phyloP scores from a whole-genome alignment of 2,888 invertebrate genomes.

The Tuta absoluta region DNA sequence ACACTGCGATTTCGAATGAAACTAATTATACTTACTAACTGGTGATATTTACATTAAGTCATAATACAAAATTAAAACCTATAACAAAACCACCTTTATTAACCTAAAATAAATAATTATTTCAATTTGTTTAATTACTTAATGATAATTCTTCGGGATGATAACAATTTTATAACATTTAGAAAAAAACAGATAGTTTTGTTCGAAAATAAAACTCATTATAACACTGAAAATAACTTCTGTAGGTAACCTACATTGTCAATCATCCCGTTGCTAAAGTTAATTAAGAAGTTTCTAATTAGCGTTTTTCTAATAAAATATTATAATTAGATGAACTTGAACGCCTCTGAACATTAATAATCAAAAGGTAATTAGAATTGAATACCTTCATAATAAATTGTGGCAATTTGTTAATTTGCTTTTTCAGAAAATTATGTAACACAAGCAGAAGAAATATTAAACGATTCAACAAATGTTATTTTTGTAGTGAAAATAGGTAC shows the following conservation, averaged over 20 bases:
- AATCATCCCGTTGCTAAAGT: background rate
- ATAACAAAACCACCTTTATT: background rate
- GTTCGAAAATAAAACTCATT: background rate
- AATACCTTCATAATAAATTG: background rate
- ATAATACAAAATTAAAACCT: background rate
- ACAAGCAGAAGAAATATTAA: no score
- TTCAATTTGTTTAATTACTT: background rate
- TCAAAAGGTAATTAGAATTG: background rate
- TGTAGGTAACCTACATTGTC: conserved; percentile 2
- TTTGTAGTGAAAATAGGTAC: no score
- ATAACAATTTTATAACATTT: background rate
- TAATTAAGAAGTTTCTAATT: conserved; percentile 27
- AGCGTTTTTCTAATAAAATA: background rate
- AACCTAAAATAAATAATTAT: conserved; percentile 7
- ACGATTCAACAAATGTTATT: no score
- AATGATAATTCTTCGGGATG: background rate
- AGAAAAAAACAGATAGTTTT: background rate
- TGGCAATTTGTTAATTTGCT: background rate
- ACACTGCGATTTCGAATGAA: conserved; percentile 32
- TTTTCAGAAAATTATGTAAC: background rate
- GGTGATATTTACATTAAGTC: conserved; percentile 18
- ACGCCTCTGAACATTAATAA: background rate
- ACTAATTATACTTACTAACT: conserved; percentile 8
- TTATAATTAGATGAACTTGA: background rate
- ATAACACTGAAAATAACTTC: conserved; percentile 1